Evolutionary conservation across 1,140 invertebrate species (phyloP), one percentile per base, ranked within the genome.

Genomic region (Euglossa dilemma): DNA sequence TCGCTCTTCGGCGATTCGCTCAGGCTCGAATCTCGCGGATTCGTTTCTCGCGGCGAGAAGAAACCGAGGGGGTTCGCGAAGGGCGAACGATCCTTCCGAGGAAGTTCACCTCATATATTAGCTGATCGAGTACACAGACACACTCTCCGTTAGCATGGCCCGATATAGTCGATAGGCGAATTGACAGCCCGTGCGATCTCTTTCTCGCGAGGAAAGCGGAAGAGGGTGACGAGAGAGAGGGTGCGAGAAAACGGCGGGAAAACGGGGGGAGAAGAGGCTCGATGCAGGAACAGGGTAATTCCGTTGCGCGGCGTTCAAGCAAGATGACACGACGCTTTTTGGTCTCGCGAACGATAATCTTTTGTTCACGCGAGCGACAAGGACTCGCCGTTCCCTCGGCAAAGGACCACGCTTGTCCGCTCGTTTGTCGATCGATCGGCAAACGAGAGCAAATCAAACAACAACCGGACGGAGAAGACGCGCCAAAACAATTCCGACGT

Each of bases 261-360:
- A 28, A n/a, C 18, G 6, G 20, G 9, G 45, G 16, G 0, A 20
- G 18, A 43, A 66, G 74, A 45, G 72, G 59, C 85, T 91, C 84
- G 85, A 90, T 86, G 86, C 63, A 84, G 71, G 75, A 86, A 77
- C 71, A 86, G 85, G 82, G 75, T 56, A 73, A 85, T 90, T 91
- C 89, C 72, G 75, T 83, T 85, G 66, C 54, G 67, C 80, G 85
- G 78, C 45, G 14, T 71, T 71, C 28, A 50, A 25, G 7, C 16
- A 52, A 57, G 20, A 45, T 7, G 16, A 47, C n/a, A 56, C 66
- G 73, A 73, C n/a, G 52, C 56, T 67, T 50, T 50, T 78, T 25
- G 28, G 20, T 80, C 63, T 59, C 64, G 72, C 82, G 81, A 64
- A 64, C 45, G 67, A 63, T 69, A 63, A 52, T 25, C 36, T 76